A percentile compares a stretch with the other conserved stretches of the same genome.
Conservation (phyloP, 2,888 invertebrate genomes). For the Drosophila cracens region DNA sequence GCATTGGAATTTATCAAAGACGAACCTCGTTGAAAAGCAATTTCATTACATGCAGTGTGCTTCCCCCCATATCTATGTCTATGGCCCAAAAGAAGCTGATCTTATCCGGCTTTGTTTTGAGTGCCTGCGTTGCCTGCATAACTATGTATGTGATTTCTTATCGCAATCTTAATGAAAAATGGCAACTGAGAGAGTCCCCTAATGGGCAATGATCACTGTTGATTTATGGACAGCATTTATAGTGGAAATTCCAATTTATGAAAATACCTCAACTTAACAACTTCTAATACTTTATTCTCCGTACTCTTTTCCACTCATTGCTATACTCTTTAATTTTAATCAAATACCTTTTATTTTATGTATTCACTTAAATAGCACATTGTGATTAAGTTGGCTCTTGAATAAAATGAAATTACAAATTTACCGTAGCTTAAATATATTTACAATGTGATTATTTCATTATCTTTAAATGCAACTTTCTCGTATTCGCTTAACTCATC, state of each 20-base stretch:
- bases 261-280: background rate
- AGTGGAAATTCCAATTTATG: background rate
- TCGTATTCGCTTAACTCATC: slow-evolving; percentile 3
- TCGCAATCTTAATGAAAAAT: slow-evolving; percentile 50
- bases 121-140: slow-evolving; percentile 40
- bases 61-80: background rate
- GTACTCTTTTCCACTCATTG: background rate
- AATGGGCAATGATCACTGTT: slow-evolving; percentile 20
- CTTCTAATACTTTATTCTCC: background rate
- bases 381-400: background rate
- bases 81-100: slow-evolving; percentile 44
- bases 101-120: slow-evolving; percentile 66
- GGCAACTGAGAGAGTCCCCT: slow-evolving; percentile 28
- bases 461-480: background rate
- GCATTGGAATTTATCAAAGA: slow-evolving; percentile 62
- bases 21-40: slow-evolving; percentile 66
- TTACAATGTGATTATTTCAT: background rate
- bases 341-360: background rate
- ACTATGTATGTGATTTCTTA: slow-evolving; percentile 31
- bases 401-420: background rate
- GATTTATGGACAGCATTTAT: slow-evolving; percentile 41
- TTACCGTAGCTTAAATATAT: background rate
- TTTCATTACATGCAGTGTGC: slow-evolving; percentile 36
- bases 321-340: background rate
- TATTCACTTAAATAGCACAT: background rate